Percentiles rank a stretch among this genome's conserved stretches.
phyloP scores from a whole-genome alignment of 2,797 vertebrate genomes.

The Cryptoblepharus egeriae region DNA sequence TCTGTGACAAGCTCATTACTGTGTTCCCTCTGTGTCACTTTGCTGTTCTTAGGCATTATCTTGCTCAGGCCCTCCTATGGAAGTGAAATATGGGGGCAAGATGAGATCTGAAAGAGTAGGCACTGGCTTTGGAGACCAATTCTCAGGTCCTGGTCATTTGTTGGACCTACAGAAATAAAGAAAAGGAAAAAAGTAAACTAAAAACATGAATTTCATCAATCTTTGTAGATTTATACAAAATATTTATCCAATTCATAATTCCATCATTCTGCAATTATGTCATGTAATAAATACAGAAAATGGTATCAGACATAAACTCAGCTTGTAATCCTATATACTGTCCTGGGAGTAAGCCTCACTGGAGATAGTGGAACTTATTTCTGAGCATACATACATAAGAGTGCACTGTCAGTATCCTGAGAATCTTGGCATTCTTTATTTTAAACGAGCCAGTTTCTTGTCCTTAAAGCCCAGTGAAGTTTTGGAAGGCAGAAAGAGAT shows the following conservation, averaged over 20 bases:
- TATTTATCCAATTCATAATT: background rate
- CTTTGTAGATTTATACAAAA: no score
- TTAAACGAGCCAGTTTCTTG: background rate
- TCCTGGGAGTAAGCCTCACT: no score
- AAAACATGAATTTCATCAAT: background rate
- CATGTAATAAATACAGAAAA: background rate
- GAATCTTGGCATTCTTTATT: background rate
- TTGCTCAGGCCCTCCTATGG: slow-evolving; percentile 9
- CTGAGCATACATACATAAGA: no score
- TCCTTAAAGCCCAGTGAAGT: background rate
- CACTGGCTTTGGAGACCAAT: background rate
- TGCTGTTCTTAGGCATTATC: slow-evolving; percentile 96
- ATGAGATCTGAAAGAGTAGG: background rate
- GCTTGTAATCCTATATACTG: no score
- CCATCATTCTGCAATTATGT: background rate
- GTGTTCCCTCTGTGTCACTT: slow-evolving; percentile 93
- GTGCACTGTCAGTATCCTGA: background rate
- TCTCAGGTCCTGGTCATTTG: slow-evolving; percentile 76
- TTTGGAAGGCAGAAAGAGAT: background rate
- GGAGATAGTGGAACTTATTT: no score
- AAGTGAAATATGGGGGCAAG: rapidly evolving
- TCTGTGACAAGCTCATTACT: slow-evolving; percentile 96
- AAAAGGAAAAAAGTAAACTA: background rate
- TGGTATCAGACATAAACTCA: background rate
- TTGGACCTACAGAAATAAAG: slow-evolving; percentile 52